A percentile compares a stretch with the other conserved stretches of the same genome.
These are phyloP conservation scores for Blera fallax DNA, from an alignment of 2,888 invertebrate species.

Conservation along the genomic window DNA sequence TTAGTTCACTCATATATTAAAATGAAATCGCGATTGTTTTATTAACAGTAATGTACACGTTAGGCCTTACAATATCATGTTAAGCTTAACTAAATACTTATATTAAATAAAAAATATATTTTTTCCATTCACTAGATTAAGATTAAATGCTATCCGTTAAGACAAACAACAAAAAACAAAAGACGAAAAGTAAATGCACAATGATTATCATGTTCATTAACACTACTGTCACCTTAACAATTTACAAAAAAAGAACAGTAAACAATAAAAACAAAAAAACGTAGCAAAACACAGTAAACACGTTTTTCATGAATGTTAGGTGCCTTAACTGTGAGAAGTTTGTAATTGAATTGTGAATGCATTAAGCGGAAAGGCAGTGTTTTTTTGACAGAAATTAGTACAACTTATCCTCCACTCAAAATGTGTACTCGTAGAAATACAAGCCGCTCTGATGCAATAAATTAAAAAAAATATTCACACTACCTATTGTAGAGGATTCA, in stretches of 20 bases:
- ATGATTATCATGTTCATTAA: constrained; percentile 35
- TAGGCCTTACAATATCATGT: constrained; percentile 2
- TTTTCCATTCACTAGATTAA: constrained; percentile 53
- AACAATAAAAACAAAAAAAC: constrained; percentile 2
- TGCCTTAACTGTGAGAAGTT: constrained; percentile 42
- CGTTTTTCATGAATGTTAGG: constrained; percentile 30
- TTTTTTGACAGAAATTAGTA: not conserved
- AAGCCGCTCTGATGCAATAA: not conserved
- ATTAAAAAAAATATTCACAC: not conserved
- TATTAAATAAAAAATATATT: constrained; percentile 5
- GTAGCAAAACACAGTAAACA: constrained; percentile 7
- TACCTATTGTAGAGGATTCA: not conserved
- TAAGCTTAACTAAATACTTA: constrained; percentile 21
- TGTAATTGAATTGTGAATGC: not conserved
- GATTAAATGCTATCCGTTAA: constrained; percentile 16
- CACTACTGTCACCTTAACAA: not conserved
- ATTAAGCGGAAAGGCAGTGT: too few species aligned
- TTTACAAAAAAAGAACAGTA: not conserved
- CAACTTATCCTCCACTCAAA: not conserved
- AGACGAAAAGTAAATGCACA: constrained; percentile 41
- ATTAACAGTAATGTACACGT: not conserved
- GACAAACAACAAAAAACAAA: not conserved
- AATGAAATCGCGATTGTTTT: not conserved
- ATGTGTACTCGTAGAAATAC: too few species aligned
- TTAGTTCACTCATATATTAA: constrained; percentile 2